A percentile compares a stretch with the other conserved stretches of the same genome.
These are phyloP conservation scores for Leucozona laternaria DNA, from an alignment of 2,888 invertebrate species.

Conservation along the genomic window DNA sequence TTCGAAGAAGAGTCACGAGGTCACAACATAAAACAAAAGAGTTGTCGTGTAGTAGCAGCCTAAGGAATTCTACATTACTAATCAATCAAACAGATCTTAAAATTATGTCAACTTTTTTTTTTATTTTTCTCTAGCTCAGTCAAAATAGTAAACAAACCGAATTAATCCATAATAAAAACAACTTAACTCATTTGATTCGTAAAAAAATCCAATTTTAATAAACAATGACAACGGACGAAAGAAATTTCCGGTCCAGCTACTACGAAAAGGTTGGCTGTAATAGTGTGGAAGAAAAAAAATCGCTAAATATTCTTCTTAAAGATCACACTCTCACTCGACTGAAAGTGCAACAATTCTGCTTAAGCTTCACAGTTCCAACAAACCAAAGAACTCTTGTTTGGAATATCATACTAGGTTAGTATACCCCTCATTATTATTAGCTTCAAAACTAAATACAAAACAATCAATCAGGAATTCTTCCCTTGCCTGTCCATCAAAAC, in stretches of 20 bases:
- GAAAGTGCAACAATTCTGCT: conserved; percentile 93
- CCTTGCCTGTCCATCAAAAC: conserved; percentile 88
- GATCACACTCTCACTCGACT: conserved; percentile 92
- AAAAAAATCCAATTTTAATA: not conserved
- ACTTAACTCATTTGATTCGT: not conserved
- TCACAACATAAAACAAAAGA: no score
- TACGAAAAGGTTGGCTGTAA: conserved; percentile 95
- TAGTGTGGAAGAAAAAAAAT: conserved; percentile 95
- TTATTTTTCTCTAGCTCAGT: not conserved
- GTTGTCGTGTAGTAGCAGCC: no score
- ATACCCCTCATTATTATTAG: not conserved
- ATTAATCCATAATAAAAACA: not conserved
- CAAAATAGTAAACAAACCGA: conserved; percentile 12
- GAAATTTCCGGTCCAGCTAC: conserved; percentile 92
- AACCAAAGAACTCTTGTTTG: conserved; percentile 91
- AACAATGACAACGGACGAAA: conserved; percentile 87
- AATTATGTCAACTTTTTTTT: not conserved
- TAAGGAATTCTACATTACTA: no score
- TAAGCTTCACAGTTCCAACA: conserved; percentile 92
- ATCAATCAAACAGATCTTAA: not conserved
- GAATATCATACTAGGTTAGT: conserved; percentile 91
- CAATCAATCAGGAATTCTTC: conserved; percentile 86
- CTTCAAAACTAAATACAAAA: not conserved
- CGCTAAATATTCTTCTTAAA: conserved; percentile 93
- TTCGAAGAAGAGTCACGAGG: no score